Evolutionary conservation across 2,888 invertebrate genomes (phyloP), one percentile per base, ranked within the genome.

Genomic region (Apodemia hepburni): DNA sequence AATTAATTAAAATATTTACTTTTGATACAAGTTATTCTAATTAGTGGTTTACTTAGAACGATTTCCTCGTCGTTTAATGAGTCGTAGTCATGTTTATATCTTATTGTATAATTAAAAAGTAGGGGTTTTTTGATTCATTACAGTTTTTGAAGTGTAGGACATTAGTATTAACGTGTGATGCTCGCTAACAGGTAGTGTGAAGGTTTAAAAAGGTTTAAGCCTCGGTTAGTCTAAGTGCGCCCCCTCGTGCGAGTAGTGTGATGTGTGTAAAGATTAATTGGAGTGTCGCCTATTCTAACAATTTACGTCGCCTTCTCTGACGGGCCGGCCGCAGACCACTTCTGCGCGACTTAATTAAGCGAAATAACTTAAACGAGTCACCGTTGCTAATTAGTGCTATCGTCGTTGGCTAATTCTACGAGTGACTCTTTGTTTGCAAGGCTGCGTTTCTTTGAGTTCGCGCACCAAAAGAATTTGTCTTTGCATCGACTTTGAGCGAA

Each of bases 241-340:
- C 76, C 85, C 82, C 87, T 85, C 82, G 70, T 78, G 82, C 80
- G 81, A 82, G 85, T 86, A 88, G 87, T 82, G 84, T 84, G 85
- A 87, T 88, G 89, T 89, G 87, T 89, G 88, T 87, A 90, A 90
- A 91, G 89, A 91, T 91, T 91, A 91, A 91, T 91, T 91, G 91
- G 91, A 91, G 91, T 87, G 88, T 81, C 82, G 81, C 84, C 83
- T 79, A 80, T 86, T 83, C 88, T 86, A 87, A 89, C 88, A 87
- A 86, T 87, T 88, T 87, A 82, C 82, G 77, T 77, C 87, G 83
- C 85, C 87, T 87, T 86, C 80, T 75, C 79, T 77, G 77, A 76
- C 83, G 81, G 86, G 82, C 86, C 85, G 83, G 85, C 85, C 86
- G 82, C 85, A 89, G 89, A 89, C 89, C 90, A 90, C 90, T 91